Percentiles rank a stretch among this genome's conserved stretches.
phyloP scores from a whole-genome alignment of 2,888 invertebrate species.

The Balanococcus diminutus region DNA sequence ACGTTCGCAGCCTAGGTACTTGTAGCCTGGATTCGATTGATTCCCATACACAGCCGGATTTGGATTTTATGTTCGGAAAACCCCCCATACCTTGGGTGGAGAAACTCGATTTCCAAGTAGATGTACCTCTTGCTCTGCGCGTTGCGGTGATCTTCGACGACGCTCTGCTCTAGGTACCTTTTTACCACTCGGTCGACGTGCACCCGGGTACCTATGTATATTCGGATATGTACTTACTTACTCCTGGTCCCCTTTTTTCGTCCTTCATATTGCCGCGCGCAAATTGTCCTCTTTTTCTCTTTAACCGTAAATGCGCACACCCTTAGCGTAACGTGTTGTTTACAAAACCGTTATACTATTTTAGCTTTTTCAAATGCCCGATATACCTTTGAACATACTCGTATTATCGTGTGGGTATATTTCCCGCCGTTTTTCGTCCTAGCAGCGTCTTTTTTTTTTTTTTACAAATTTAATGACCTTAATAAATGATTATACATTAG shows the following conservation, averaged over 20 bases:
- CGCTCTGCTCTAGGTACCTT: neutral
- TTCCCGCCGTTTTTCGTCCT: constrained; percentile 17
- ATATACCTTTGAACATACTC: neutral
- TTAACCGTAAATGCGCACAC: constrained; percentile 35
- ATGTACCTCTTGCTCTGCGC: neutral
- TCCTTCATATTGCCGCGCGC: neutral
- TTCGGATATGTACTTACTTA: neutral
- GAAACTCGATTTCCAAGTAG: constrained; percentile 50
- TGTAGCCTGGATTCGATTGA: neutral
- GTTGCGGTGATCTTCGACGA: neutral
- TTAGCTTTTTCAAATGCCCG: neutral
- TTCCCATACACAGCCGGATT: constrained; percentile 51
- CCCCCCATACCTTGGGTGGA: neutral
- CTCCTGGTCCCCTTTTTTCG: neutral
- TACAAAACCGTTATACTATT: constrained; percentile 53
- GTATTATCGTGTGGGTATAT: neutral
- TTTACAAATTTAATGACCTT: constrained; percentile 12
- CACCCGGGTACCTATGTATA: too few relatives aligned
- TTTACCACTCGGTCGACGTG: neutral
- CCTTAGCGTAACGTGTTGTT: constrained; percentile 45
- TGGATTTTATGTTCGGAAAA: constrained; percentile 20
- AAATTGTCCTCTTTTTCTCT: constrained; percentile 45
- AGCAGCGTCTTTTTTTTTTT: neutral
- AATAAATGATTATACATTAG: constrained; percentile 31
- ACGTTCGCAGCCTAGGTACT: constrained; percentile 45